Base-by-base conservation (phyloP, 2,113 vertebrate genomes). In the Gallinago media region DNA sequence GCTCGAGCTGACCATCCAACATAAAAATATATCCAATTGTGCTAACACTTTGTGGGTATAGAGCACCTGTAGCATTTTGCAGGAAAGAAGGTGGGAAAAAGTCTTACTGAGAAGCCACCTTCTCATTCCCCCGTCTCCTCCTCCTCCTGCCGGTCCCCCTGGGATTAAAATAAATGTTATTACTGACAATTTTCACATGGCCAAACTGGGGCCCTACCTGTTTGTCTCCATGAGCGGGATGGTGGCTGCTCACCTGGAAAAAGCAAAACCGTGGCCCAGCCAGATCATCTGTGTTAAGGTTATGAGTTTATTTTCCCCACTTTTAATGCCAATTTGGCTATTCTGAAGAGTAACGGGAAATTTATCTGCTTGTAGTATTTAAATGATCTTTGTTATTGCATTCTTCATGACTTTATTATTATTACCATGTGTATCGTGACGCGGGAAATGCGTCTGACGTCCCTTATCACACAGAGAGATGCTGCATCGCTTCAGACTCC, bases 271-370 rank as follows among this genome's bases (percentile, higher is more conserved):
- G 49, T 3, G 6, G 58, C 36, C 74, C n/a, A 75, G n/a, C 73
- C 81, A 93, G 80, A 54, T 38, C 75, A 26, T 89, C 93, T 79
- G 54, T 58, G 38, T 91, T 92, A 95, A 88, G 66, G 44, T 85
- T 85, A 76, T 54, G 40, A 18, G 34, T 47, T 79, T 92, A 26
- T 90, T 91, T 89, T 32, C 54, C 29, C 27, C 70, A 18, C 34
- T 85, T 91, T 27, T 75, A 88, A 46, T 68, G n/a, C 29, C 83
- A 71, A 85, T 79, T 94, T 77, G 26, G 13, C 21, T 66, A 32
- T 85, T 71, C 46, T 85, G 82, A 42, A 83, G 80, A 52, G 27
- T 75, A 36, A 71, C 26, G 67, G 65, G 76, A 44, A 52, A 38
- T 84, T 72, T 72, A 78, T 58, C 66, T 85, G 19, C 66, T 85